Percentiles rank a stretch among this genome's conserved stretches.
These are phyloP conservation scores for Apistogramma diplotaenia DNA, from an alignment of 2,113 vertebrate genomes.

Conservation along the genomic window DNA sequence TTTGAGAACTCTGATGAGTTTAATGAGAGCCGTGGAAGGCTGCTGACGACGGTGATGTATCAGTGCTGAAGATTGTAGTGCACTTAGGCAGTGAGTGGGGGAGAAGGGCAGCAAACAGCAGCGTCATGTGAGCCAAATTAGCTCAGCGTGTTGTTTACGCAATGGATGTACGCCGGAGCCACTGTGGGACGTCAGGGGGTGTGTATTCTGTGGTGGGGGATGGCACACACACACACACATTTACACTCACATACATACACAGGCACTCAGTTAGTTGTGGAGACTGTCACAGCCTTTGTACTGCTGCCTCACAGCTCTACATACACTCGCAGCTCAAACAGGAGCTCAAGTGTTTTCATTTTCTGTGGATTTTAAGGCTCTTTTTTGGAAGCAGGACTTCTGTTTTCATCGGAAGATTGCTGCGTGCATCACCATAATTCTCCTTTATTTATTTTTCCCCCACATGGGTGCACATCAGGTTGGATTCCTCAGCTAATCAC, in stretches of 20 bases:
- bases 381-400: background rate
- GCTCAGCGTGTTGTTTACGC: slow-evolving; percentile 68
- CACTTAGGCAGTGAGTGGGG: background rate
- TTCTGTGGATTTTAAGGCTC: background rate
- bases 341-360: background rate
- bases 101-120: slow-evolving; percentile 1
- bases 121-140: slow-evolving; percentile 72
- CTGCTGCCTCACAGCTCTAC: slow-evolving; percentile 29
- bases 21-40: slow-evolving; percentile 1
- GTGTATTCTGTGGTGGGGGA: slow-evolving; percentile 12
- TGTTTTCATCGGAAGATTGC: background rate
- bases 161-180: slow-evolving; percentile 59
- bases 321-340: slow-evolving; percentile 38
- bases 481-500: background rate
- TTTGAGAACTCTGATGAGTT: slow-evolving; percentile 14
- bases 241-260: background rate
- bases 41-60: slow-evolving; percentile 18
- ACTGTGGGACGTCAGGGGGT: slow-evolving; percentile 49
- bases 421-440: background rate
- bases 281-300: slow-evolving; percentile 43
- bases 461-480: background rate
- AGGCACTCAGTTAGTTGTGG: slow-evolving; percentile 15
- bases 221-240: background rate
- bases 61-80: slow-evolving; percentile 20
- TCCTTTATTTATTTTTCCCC: background rate